Percentiles rank a stretch among this genome's conserved stretches.
phyloP scores from a whole-genome alignment of 2,797 vertebrate species.

The Bufotes viridis region DNA sequence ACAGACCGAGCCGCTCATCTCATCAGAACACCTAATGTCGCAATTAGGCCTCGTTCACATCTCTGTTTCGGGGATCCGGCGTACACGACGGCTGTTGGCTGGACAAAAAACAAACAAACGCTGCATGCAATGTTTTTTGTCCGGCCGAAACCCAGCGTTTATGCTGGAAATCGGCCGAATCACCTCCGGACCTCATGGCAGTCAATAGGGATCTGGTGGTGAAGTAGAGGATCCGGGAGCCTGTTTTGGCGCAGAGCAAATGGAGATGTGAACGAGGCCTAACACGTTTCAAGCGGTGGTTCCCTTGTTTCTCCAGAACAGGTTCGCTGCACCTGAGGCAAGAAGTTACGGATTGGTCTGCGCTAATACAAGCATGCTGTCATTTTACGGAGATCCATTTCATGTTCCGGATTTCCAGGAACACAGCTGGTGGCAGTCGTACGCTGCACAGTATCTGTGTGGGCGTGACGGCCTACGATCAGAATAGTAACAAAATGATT shows the following conservation, averaged over 20 bases:
- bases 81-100: too few species aligned
- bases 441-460: neutral
- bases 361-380: neutral
- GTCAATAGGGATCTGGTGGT: too few species aligned
- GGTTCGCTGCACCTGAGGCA: neutral
- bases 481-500: conserved; percentile 20
- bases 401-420: neutral
- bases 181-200: too few species aligned
- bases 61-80: too few species aligned
- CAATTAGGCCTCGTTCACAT: too few species aligned
- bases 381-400: neutral
- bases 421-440: neutral
- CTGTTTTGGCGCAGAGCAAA: too few species aligned
- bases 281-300: neutral
- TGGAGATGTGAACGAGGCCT: too few species aligned
- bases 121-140: too few species aligned
- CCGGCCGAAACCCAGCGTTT: too few species aligned
- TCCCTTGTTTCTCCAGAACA: neutral
- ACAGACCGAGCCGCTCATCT: neutral
- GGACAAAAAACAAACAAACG: too few species aligned
- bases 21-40: neutral
- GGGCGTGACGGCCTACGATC: neutral
- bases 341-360: neutral
- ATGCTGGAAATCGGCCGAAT: too few species aligned
- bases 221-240: too few species aligned